Base-by-base conservation (phyloP, 2,888 invertebrate species). In the Pimpla rufipes region DNA sequence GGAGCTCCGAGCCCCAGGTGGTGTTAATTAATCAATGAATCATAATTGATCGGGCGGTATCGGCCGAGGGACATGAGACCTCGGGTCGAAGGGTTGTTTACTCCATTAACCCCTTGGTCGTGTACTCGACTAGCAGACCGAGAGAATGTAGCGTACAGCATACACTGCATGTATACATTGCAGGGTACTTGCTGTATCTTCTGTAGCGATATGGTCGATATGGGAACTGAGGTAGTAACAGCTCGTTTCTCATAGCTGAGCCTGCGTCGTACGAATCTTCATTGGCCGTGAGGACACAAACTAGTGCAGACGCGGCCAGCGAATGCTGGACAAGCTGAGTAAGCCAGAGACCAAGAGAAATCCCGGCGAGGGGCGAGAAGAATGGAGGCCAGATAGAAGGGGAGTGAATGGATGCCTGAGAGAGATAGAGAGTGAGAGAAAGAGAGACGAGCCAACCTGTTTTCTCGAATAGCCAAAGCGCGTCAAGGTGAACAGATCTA, bases 21-120 rank as follows among this genome's bases (percentile, higher is more conserved):
- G 83, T 67, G 81, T 84, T 84, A 81, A 84, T 84, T 84, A 85
- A 82, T 84, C 85, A 85, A 85, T 85, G 84, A 84, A 84, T 84
- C 84, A 85, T 85, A 85, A 82, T 85, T 82, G 84, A 85, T 84
- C 81, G 84, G 71, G 42, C 76, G 70, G 74, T 82, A 84, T 82
- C 81, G 80, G 78, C 52, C 55, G 42, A 57, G 74, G 74, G 78
- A 85, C 85, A 84, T 81, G 81, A 79, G 84, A 81, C 73, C 81
- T 55, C 74, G 23, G 77, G 45, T 64, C 74, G 77, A 79, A 79
- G 85, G 85, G 84, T 77, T 85, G 82, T 86, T 86, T 86, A 85
- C 86, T 86, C 84, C 85, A 86, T 86, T 86, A 85, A 84, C 82
- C 81, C 78, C 62, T 78, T 47, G 83, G 77, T 73, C 82, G 76